Base-by-base conservation (phyloP, 1,140 invertebrate genomes). In the fruit fly (Drosophila melanogaster) region DNA sequence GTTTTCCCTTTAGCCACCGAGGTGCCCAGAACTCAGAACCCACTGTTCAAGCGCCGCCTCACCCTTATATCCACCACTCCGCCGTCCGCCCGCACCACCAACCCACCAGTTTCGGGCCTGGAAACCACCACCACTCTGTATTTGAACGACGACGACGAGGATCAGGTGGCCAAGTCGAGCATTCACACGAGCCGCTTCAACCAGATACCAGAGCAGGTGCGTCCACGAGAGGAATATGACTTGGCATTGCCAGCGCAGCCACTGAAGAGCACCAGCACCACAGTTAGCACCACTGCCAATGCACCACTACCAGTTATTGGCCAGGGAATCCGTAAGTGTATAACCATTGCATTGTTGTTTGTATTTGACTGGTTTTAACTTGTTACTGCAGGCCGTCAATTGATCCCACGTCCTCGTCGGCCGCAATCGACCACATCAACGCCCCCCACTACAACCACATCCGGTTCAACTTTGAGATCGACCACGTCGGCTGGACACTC, bases 111-210 rank as follows among this genome's bases (percentile, higher is more conserved):
- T 15, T 15, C 43, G 37, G 19, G 14, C 22, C 4, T 17, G n/a
- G 83, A 89, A 7, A 87, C 75, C 33, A 79, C 77, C 11, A 86
- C 84, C 6, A 61, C 47, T 33, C 30, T 70, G 41, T 74, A 70
- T 57, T 37, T 44, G 2, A 67, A 14, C 43, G 90, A 90, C 12
- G 81, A 91, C 22, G 80, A 74, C 19, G 77, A 79, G 17, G 90
- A 91, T 51, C 90, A 91, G 69, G 72, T 91, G 53, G 90, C 90
- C 59, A 91, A 90, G 50, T 91, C 90, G 4, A 91, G 90, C 60
- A 89, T 91, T 24, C 90, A 91, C 30, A 80, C 86, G 12, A 91
- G 83, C 47, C 86, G 71, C 55, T 90, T 91, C 41, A 91, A 91
- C 61, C 86, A 91, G 43, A 89, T 91, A 24, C 49, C 76, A 8